Evolutionary conservation across 2,797 vertebrate species (phyloP).

Genomic region (Sternotherus odoratus): DNA sequence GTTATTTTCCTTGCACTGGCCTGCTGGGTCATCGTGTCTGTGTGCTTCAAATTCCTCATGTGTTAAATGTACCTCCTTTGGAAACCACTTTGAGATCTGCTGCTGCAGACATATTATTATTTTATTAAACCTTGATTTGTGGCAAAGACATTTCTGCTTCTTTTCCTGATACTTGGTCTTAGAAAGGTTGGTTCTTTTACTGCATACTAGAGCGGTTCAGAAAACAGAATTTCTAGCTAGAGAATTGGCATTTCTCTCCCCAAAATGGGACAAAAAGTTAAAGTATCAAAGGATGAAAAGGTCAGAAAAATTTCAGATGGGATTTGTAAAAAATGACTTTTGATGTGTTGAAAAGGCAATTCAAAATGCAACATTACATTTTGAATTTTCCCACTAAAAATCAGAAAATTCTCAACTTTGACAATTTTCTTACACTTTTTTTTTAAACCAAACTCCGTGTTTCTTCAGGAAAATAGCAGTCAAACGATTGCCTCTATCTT

Average conservation of each 20-base stretch:
- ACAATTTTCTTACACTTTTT: not conserved
- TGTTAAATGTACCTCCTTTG: not conserved
- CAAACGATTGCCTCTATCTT: not conserved
- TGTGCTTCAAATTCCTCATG: not conserved
- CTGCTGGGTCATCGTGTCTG: not conserved
- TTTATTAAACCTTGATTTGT: not conserved
- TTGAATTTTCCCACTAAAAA: slow-evolving; percentile 10
- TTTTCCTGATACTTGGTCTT: not conserved
- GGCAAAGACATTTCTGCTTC: not conserved
- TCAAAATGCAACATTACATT: not conserved
- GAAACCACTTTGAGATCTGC: not conserved
- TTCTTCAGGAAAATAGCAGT: not conserved
- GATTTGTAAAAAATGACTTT: not conserved
- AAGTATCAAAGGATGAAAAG: not conserved
- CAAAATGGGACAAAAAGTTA: not conserved
- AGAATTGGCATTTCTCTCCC: not conserved
- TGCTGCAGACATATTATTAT: not conserved
- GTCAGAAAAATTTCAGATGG: not conserved
- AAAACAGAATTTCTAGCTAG: not conserved
- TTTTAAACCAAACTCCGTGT: not conserved
- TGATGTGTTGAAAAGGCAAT: not conserved
- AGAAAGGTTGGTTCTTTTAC: not conserved
- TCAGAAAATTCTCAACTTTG: not conserved
- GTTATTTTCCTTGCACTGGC: not conserved
- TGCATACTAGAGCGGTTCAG: not conserved